Evolutionary conservation across 2,888 invertebrate genomes (phyloP).

Genomic region (Ferrisia virgata): DNA sequence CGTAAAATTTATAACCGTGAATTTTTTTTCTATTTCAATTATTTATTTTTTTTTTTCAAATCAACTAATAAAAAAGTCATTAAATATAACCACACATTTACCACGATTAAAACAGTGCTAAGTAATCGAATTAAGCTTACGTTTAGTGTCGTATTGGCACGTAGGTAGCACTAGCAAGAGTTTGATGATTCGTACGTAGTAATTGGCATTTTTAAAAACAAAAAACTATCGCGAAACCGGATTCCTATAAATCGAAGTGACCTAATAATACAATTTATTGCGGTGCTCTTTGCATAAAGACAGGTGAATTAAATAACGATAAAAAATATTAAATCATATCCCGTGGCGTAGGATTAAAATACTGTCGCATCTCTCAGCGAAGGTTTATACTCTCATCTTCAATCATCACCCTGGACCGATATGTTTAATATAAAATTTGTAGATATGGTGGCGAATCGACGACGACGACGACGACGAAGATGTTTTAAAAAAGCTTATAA

Average conservation of each 20-base stretch:
- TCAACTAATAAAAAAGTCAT: neutral
- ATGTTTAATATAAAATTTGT: neutral
- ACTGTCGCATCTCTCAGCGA: neutral
- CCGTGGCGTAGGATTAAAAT: constrained; percentile 7
- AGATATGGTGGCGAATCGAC: too few species aligned
- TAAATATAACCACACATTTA: neutral
- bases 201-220: neutral
- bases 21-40: neutral
- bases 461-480: too few species aligned
- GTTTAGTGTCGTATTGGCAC: neutral
- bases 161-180: too few species aligned
- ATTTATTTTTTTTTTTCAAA: neutral
- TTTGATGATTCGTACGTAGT: too few species aligned
- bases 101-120: neutral
- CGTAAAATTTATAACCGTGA: neutral
- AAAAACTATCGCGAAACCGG: neutral
- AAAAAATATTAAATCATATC: constrained; percentile 13
- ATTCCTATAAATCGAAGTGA: neutral
- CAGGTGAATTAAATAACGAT: neutral
- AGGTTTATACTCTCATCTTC: neutral
- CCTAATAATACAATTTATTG: neutral
- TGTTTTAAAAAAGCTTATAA: neutral
- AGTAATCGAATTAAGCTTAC: neutral
- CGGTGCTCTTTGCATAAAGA: neutral
- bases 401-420: neutral